Evolutionary conservation across 35 echinoderm and acorn worm genomes (phyloP).

Genomic region (Strongylocentrotus purpuratus): DNA sequence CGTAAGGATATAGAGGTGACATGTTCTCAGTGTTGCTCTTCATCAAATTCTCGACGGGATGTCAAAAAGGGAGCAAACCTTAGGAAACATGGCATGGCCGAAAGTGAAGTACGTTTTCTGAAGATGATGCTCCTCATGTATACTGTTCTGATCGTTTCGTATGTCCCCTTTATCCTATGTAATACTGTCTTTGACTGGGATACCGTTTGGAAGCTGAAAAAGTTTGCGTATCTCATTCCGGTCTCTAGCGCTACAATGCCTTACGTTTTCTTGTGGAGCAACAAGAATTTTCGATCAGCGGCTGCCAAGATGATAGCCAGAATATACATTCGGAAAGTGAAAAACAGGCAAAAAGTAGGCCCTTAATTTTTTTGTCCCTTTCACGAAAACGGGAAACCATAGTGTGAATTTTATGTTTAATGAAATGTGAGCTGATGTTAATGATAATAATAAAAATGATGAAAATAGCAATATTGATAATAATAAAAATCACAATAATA

Average conservation of each 20-base stretch:
- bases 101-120: not conserved
- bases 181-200: not conserved
- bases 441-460: no score
- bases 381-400: no score
- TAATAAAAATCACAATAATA: no score
- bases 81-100: not conserved
- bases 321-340: not conserved
- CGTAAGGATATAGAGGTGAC: no score
- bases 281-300: no score
- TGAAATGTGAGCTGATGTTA: no score
- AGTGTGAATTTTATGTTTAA: no score
- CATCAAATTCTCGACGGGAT: no score
- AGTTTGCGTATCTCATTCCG: not conserved
- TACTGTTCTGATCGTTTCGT: not conserved
- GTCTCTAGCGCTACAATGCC: not conserved
- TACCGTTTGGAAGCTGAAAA: not conserved
- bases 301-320: not conserved
- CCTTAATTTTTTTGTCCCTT: no score
- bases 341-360: no score
- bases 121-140: constrained; percentile 26
- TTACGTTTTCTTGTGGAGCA: constrained; percentile 16
- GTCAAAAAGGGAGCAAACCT: not conserved
- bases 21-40: no score
- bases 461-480: no score
- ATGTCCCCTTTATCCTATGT: not conserved